Evolutionary conservation across 1,140 invertebrate species (phyloP), one percentile per base, ranked within the genome.

Genomic region (Panagrolaimus sp.): DNA sequence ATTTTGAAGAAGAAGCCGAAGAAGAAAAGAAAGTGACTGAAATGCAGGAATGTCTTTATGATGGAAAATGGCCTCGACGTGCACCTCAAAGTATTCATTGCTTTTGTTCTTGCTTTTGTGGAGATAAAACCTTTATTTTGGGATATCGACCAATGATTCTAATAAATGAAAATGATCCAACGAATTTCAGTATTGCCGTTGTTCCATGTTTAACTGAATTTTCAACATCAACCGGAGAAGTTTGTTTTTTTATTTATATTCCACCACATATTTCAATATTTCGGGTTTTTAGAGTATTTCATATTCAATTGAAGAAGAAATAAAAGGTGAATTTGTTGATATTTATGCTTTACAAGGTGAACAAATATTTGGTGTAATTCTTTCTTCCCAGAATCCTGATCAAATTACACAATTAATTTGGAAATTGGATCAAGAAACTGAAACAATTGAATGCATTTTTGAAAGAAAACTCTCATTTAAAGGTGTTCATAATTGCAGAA

Each of bases 71-170:
- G 52, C 52, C 52, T n/a, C 15, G 10, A 12, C 21, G 52, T 28
- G 52, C 21, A 26, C 52, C 28, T 2, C 21, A 21, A 21, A 26
- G 21, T 21, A 58, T 58, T 26, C 28, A 58, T 58, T 58, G 52
- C 52, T 58, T n/a, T 28, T 58, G 52, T 58, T n/a, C 52, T 0
- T 58, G 52, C n/a, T 58, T 28, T 26, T 58, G 52, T 58, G 52
- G 52, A 10, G 17, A 21, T 21, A 26, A 58, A 58, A 28, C 14
- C 8, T 12, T 12, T 28, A 58, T 3, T 21, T 8, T 24, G 52
- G 2, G 14, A 24, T 58, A 2, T 24, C 21, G 15, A 58, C 1
- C 14, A 21, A 24, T 1, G 14, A 21, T 21, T 14, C 5, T 12
- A 10, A 21, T 58, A n/a, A 12, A 12, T 26, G 15, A 58, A 58